Base-by-base conservation (phyloP, 2,888 invertebrate species). In the Beris chalybata region DNA sequence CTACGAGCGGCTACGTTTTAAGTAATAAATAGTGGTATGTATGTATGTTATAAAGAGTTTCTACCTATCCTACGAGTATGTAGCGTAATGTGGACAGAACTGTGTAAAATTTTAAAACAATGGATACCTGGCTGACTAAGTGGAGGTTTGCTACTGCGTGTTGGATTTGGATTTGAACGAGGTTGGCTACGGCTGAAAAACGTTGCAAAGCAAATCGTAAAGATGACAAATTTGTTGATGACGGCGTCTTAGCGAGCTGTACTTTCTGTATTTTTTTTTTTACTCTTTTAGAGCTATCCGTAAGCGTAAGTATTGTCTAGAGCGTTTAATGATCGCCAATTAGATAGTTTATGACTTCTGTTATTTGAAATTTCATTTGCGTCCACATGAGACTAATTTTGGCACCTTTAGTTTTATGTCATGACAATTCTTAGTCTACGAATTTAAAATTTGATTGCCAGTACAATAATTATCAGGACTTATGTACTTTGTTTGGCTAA, bases 181-280 rank as follows among this genome's bases (percentile, higher is more conserved):
- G 38, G 2, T 38, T 38, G 7, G 38, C 38, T 38, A 9, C 38
- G 5, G 38, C 38, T 38, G 38, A 38, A 38, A 38, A 38, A 38
- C 38, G 9, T 9, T 38, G 38, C 38, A 38, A 38, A 38, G 38
- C 38, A 52, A 61, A 52, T 59, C 58, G 58, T 59, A 59, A 59
- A 61, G 50, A 50, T 61, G 61, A 61, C 61, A 52, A 61, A 61
- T 61, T 61, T 32, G 61, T 22, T 61, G 52, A 61, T 61, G 61
- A 61, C 52, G 61, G 50, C 58, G n/a, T 61, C 50, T 61, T 31
- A 43, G 50, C 61, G 61, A 29, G 15, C 31, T 59, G 13, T 48
- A 43, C 38, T 50, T 61, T 59, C 38, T 2, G 22, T 12, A 43
- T 50, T 56, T 13, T 15, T n/a, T 52, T 52, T 48, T 61, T 59